These are phyloP conservation scores for Drosophila azteca DNA, from an alignment of 1,140 invertebrate species.

Conservation along the genomic window DNA sequence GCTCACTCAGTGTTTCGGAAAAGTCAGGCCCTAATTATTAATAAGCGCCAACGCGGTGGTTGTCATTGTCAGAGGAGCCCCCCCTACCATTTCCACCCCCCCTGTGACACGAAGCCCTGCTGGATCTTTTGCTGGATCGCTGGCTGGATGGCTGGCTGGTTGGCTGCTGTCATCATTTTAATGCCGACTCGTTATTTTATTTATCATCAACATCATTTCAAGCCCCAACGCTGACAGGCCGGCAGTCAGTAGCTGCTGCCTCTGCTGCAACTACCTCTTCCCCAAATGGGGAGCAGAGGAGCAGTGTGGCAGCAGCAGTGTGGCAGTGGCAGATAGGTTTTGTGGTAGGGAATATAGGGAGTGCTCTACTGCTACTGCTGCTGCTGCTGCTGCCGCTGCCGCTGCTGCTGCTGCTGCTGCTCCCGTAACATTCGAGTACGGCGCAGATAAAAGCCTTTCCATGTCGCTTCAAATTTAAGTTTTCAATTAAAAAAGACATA, in stretches of 20 bases:
- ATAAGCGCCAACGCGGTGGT: conserved; percentile 68
- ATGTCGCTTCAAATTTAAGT: conserved; percentile 82
- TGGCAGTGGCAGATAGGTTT: background rate
- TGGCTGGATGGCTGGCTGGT: background rate
- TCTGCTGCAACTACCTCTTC: conserved; percentile 6
- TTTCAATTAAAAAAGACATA: conserved; percentile 83
- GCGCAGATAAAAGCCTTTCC: conserved; percentile 80
- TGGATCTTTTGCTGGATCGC: too few species aligned
- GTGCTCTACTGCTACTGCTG: conserved; percentile 29
- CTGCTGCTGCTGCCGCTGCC: conserved; percentile 23
- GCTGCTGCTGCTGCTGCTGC: conserved; percentile 27
- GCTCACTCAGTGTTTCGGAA: conserved; percentile 11
- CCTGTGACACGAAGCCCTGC: conserved; percentile 6
- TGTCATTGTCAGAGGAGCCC: conserved; percentile 63
- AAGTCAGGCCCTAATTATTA: conserved; percentile 75
- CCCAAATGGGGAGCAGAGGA: conserved; percentile 18
- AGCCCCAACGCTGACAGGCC: conserved; percentile 71
- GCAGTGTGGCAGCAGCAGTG: background rate
- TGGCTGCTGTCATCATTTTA: conserved; percentile 74
- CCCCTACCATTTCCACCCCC: too few species aligned
- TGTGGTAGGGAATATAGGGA: conserved; percentile 51
- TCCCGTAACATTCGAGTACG: conserved; percentile 64
- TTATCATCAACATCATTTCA: conserved; percentile 78
- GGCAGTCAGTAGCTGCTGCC: conserved; percentile 52
- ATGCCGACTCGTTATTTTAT: conserved; percentile 81